phyloP scores from a whole-genome alignment of 2,113 vertebrate species.

The Bagarius yarrelli region DNA sequence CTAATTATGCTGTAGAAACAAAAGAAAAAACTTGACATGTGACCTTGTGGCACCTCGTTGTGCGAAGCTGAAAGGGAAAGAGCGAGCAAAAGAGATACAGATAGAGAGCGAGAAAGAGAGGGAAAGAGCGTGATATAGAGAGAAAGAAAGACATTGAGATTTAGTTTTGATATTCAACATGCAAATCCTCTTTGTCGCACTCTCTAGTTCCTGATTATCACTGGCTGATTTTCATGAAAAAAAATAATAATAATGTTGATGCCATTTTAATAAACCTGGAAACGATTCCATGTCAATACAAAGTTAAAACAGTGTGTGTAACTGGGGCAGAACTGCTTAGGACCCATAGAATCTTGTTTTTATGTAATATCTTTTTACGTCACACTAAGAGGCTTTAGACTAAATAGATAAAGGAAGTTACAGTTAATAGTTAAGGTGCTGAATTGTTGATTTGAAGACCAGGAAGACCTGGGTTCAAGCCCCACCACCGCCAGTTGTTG shows the following conservation, averaged over 20 bases:
- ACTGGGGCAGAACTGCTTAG: conserved; percentile 27
- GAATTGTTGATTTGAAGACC: too few relatives aligned
- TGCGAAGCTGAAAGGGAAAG: conserved; percentile 40
- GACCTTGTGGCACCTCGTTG: conserved; percentile 54
- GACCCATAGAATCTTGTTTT: conserved; percentile 29
- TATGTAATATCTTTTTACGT: conserved; percentile 44
- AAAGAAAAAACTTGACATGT: conserved; percentile 33
- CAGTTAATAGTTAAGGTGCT: too few relatives aligned
- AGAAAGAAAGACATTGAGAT: not conserved
- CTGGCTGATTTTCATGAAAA: not conserved
- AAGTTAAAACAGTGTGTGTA: not conserved
- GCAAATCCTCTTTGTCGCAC: conserved; percentile 1
- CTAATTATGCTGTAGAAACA: too few relatives aligned
- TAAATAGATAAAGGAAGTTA: too few relatives aligned
- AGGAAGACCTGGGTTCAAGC: too few relatives aligned
- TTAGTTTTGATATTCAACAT: not conserved
- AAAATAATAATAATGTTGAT: too few relatives aligned
- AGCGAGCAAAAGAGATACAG: not conserved
- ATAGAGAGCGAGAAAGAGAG: not conserved
- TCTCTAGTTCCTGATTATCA: not conserved
- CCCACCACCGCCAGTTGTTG: too few relatives aligned
- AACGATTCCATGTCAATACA: not conserved
- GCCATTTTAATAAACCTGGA: conserved; percentile 3
- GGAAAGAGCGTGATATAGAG: not conserved
- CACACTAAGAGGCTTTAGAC: conserved; percentile 55